Percentiles rank a stretch among this genome's conserved stretches.
phyloP scores from a whole-genome alignment of 2,113 vertebrate genomes.

The Pelmatolapia mariae region DNA sequence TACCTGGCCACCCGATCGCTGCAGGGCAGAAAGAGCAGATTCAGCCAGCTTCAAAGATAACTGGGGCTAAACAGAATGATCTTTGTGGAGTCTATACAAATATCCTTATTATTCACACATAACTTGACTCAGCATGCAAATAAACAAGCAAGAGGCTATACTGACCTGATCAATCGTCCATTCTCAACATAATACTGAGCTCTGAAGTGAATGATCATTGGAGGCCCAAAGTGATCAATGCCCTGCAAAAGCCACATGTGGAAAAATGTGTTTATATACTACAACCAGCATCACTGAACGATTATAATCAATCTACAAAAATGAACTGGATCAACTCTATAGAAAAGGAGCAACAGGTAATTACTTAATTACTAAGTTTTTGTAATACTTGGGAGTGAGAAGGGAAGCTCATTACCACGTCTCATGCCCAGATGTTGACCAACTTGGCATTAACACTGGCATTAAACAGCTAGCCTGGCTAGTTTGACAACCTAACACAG shows the following conservation, averaged over 20 bases:
- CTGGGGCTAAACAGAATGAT: not conserved
- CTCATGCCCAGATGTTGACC: not conserved
- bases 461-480: not conserved
- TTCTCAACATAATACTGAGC: constrained; percentile 99
- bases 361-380: not conserved
- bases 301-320: not conserved
- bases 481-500: not conserved
- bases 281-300: not conserved
- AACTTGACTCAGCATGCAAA: not conserved
- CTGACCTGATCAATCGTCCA: constrained; percentile 89
- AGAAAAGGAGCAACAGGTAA: not conserved
- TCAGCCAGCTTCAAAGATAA: not conserved
- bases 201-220: constrained; percentile 97
- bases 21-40: not conserved
- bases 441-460: not conserved
- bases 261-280: not conserved
- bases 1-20: constrained; percentile 91
- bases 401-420: not conserved
- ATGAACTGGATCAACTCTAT: not conserved
- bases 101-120: not conserved
- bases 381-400: not conserved
- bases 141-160: not conserved
- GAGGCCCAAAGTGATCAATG: constrained; percentile 97
- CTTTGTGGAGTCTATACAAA: not conserved
- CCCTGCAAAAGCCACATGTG: constrained; percentile 71